Evolutionary conservation across 2,113 vertebrate species (phyloP).

Genomic region (Ammodytes dubius): DNA sequence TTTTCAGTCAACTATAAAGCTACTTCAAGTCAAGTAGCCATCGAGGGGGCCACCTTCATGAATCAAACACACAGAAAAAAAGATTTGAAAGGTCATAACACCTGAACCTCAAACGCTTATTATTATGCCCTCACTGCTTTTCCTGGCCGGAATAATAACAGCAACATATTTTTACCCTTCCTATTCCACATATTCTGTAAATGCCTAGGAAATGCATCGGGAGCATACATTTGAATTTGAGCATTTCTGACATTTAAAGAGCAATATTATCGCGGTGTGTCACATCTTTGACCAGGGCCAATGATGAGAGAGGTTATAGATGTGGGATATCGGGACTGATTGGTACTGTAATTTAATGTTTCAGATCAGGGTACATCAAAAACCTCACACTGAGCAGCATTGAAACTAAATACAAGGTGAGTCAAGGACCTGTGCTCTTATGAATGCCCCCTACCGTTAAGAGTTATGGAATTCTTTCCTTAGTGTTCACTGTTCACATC

Average conservation of each 20-base stretch:
- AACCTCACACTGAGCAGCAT: not conserved
- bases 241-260: not conserved
- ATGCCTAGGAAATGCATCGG: not conserved
- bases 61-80: slow-evolving; percentile 6
- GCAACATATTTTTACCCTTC: not conserved
- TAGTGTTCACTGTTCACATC: not conserved
- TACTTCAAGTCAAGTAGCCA: not conserved
- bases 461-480: not conserved
- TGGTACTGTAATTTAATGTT: slow-evolving; percentile 5
- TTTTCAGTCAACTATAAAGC: slow-evolving; percentile 19
- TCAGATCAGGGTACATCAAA: not conserved
- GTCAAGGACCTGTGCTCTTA: slow-evolving; percentile 13
- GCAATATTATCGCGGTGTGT: not conserved
- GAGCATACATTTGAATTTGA: not conserved
- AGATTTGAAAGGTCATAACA: slow-evolving; percentile 2
- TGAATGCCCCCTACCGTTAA: not conserved
- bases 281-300: not conserved
- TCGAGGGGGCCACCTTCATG: not conserved
- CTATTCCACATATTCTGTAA: not conserved
- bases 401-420: slow-evolving; percentile 15
- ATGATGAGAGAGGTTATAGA: not conserved
- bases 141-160: not conserved
- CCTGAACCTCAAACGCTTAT: slow-evolving; percentile 9
- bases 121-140: not conserved
- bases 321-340: not conserved